Conservation (phyloP, 1,140 invertebrate genomes). For the Pectinophora gossypiella region DNA sequence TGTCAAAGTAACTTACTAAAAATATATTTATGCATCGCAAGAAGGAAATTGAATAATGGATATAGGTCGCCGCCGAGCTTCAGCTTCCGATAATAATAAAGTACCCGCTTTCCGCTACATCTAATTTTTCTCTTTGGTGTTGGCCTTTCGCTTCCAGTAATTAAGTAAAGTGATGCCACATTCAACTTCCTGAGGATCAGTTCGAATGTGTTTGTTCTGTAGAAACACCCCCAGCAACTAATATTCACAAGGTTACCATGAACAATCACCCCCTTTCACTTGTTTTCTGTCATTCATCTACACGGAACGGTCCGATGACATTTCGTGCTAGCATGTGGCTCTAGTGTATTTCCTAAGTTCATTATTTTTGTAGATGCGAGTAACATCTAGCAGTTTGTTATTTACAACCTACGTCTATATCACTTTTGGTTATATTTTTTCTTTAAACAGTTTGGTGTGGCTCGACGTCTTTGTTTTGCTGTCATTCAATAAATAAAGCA, state of each 20-base stretch:
- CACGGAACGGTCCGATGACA: no score
- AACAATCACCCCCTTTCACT: not conserved
- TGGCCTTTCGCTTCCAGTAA: conserved; percentile 14
- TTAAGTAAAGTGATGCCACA: not conserved
- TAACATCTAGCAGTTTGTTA: not conserved
- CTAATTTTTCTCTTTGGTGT: conserved; percentile 16
- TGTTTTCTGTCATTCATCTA: not conserved
- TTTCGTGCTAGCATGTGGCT: not conserved
- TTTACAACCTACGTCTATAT: not conserved
- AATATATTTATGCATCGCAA: not conserved
- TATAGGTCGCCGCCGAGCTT: not conserved
- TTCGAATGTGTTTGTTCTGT: no score
- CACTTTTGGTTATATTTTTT: not conserved
- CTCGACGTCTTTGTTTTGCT: not conserved
- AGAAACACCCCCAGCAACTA: not conserved
- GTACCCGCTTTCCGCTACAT: conserved; percentile 16
- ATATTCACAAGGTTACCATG: not conserved
- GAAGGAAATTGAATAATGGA: not conserved
- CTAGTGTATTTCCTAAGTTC: no score
- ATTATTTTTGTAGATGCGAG: no score
- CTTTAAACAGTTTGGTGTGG: not conserved
- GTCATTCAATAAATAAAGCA: not conserved
- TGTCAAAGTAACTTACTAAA: conserved; percentile 3
- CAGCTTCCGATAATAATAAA: not conserved
- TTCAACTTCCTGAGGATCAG: no score